Evolutionary conservation across 1,140 invertebrate species (phyloP).

Genomic region (Drosophila murphyi): DNA sequence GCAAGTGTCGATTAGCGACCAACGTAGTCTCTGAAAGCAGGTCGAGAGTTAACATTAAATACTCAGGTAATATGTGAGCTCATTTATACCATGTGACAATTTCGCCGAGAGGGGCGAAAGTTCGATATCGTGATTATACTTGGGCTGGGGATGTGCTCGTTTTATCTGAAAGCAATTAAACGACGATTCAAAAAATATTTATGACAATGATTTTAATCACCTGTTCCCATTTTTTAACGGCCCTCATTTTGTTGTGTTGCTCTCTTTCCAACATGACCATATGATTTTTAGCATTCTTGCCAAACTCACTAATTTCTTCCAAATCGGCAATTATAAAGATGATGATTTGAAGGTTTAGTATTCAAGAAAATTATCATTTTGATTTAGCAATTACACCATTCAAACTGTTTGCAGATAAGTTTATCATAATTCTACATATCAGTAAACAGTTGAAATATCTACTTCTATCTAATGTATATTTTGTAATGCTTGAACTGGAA

Average conservation of each 20-base stretch:
- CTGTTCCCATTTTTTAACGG: background rate
- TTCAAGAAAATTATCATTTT: background rate
- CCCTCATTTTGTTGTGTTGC: no score
- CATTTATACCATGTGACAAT: background rate
- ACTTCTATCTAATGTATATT: background rate
- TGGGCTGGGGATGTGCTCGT: background rate
- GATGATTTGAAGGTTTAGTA: background rate
- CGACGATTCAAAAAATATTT: background rate
- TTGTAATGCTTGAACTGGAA: background rate
- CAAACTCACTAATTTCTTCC: background rate
- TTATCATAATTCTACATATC: background rate
- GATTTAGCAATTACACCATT: background rate
- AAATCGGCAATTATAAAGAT: background rate
- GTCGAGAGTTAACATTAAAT: background rate
- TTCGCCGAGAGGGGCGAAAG: background rate
- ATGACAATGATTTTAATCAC: background rate
- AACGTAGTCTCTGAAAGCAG: conserved; percentile 1
- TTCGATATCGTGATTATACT: background rate
- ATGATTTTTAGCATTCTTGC: no score
- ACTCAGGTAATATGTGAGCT: background rate
- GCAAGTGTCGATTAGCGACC: conserved; percentile 11
- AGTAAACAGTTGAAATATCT: background rate
- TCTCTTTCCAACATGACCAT: no score
- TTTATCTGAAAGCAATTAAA: background rate
- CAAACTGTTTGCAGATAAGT: background rate